phyloP scores from a whole-genome alignment of 1,140 invertebrate species.

The Neelides sp. region DNA sequence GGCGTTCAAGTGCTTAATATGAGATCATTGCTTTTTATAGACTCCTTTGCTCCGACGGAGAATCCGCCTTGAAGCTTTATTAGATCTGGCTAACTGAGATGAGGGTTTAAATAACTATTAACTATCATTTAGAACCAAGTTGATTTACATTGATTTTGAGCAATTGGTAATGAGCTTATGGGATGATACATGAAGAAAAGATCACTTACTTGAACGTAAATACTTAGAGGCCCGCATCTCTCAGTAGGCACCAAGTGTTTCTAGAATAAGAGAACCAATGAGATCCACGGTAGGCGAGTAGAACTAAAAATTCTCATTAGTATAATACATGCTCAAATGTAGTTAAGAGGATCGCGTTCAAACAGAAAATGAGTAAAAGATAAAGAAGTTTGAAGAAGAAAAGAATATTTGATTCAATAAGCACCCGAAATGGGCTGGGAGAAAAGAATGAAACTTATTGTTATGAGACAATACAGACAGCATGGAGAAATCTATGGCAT shows the following conservation, averaged over 20 bases:
- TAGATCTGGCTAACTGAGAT: no score
- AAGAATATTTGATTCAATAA: neutral
- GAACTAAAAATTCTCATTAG: neutral
- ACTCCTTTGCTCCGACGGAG: no score
- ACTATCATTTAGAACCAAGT: neutral
- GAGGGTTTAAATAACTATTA: no score
- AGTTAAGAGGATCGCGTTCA: neutral
- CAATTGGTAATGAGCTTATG: no score
- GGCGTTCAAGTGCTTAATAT: no score
- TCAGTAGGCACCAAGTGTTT: conserved; percentile 58
- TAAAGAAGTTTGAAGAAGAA: neutral
- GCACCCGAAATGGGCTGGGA: neutral
- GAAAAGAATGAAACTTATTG: neutral
- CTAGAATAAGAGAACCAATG: conserved; percentile 42
- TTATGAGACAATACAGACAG: no score
- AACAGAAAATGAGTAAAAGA: conserved; percentile 6
- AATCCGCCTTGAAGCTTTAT: no score
- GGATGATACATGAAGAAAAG: no score
- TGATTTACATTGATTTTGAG: neutral
- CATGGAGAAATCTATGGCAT: no score
- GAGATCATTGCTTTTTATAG: no score
- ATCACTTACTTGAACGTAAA: conserved; percentile 52
- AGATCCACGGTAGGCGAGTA: neutral
- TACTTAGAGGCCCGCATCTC: conserved; percentile 50
- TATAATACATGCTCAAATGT: neutral